These are phyloP conservation scores for Pseudonaja textilis DNA, from an alignment of 2,113 vertebrate species.

Conservation along the genomic window DNA sequence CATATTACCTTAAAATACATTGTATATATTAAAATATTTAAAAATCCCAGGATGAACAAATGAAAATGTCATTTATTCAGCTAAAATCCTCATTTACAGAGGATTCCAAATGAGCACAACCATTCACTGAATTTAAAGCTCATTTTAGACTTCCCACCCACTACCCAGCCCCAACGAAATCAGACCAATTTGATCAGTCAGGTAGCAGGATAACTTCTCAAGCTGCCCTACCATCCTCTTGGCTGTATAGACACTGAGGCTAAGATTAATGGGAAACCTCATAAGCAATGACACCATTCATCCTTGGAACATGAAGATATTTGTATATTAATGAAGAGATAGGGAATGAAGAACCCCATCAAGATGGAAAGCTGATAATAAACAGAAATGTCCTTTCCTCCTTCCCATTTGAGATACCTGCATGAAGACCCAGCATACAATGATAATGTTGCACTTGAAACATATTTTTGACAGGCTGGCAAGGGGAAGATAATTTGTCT, in stretches of 20 bases:
- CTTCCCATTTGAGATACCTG: conserved; percentile 42
- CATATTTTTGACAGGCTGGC: conserved; percentile 40
- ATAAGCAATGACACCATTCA: conserved; percentile 60
- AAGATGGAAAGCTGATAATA: conserved; percentile 54
- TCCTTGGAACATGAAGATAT: conserved; percentile 58
- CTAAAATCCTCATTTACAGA: background rate
- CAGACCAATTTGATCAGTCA: conserved; percentile 43
- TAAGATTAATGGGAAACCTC: conserved; percentile 52
- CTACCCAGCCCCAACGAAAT: background rate
- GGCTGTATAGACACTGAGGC: background rate
- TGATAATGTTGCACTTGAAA: conserved; percentile 26
- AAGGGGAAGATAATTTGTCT: conserved; percentile 20
- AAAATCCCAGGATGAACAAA: background rate
- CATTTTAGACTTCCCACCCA: too few relatives aligned
- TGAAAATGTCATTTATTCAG: background rate
- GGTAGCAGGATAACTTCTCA: too few relatives aligned
- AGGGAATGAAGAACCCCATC: background rate
- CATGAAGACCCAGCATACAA: background rate
- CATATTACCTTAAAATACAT: background rate
- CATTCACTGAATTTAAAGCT: background rate
- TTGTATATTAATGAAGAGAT: conserved; percentile 58
- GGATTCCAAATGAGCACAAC: too few relatives aligned
- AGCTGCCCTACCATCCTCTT: background rate
- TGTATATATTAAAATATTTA: background rate
- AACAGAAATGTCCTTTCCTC: conserved; percentile 49